A percentile compares a stretch with the other conserved stretches of the same genome.
Evolutionary conservation across 2,113 vertebrate species (phyloP).

Genomic region (Callipepla squamata): DNA sequence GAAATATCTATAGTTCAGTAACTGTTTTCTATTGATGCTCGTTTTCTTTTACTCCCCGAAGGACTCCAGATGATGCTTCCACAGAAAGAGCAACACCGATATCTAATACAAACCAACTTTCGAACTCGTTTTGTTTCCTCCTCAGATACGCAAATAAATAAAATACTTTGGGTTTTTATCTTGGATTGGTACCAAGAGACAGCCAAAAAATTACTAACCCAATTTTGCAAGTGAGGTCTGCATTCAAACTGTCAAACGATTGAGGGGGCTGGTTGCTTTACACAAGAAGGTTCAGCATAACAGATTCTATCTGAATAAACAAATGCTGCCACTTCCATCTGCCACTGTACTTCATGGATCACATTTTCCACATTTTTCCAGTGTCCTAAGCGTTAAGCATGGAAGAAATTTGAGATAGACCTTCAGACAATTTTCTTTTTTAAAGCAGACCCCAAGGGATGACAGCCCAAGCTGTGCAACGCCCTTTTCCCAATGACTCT

Average conservation of each 20-base stretch:
- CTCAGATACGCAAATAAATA: background rate
- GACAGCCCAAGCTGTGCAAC: background rate
- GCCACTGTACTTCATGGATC: background rate
- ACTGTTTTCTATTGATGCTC: background rate
- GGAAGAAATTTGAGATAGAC: background rate
- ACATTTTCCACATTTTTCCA: background rate
- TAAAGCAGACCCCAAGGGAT: background rate
- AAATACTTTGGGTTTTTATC: background rate
- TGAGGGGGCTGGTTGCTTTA: background rate
- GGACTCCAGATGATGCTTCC: background rate
- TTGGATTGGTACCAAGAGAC: background rate
- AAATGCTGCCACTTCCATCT: conserved; percentile 9
- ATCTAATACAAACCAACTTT: background rate
- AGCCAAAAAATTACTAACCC: background rate
- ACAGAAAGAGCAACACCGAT: background rate
- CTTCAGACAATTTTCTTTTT: background rate
- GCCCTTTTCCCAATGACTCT: background rate
- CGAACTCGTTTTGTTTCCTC: background rate
- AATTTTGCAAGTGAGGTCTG: background rate
- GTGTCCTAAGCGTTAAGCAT: background rate
- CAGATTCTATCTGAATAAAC: conserved; percentile 2
- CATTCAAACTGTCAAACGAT: conserved; percentile 16
- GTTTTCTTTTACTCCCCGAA: background rate
- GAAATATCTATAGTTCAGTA: background rate
- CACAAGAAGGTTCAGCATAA: background rate